Percentiles rank a stretch among this genome's conserved stretches.
Evolutionary conservation across 2,113 vertebrate genomes (phyloP).

Genomic region (Vulpes vulpes): DNA sequence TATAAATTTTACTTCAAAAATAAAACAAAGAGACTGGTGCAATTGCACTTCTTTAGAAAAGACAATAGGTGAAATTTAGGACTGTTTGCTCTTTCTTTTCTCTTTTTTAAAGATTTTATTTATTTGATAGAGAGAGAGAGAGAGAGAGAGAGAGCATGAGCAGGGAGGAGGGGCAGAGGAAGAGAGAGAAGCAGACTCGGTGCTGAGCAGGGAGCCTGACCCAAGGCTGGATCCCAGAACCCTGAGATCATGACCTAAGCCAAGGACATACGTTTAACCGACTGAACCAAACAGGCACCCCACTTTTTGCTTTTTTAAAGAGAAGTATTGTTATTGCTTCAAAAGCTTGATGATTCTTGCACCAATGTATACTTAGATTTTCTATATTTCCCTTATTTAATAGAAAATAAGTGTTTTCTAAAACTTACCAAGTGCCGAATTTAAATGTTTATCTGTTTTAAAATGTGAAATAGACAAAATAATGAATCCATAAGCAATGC

Average conservation of each 20-base stretch:
- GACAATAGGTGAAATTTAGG: not conserved
- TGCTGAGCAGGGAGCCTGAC: too few species aligned
- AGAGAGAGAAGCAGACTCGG: too few species aligned
- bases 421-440: not conserved
- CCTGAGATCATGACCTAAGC: too few species aligned
- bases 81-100: not conserved
- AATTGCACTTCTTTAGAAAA: not conserved
- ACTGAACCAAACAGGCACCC: too few species aligned
- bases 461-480: not conserved
- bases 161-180: too few species aligned
- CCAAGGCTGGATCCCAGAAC: too few species aligned
- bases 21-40: not conserved
- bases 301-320: not conserved
- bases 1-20: not conserved
- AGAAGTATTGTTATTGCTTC: not conserved
- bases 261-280: too few species aligned
- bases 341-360: not conserved
- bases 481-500: not conserved
- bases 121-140: too few species aligned
- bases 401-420: not conserved
- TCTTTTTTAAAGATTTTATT: not conserved
- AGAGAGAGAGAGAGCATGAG: too few species aligned
- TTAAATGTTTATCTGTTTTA: constrained; percentile 36
- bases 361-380: not conserved
- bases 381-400: not conserved